Evolutionary conservation across 2,113 vertebrate species (phyloP).

Genomic region (Ciconia boyciana): DNA sequence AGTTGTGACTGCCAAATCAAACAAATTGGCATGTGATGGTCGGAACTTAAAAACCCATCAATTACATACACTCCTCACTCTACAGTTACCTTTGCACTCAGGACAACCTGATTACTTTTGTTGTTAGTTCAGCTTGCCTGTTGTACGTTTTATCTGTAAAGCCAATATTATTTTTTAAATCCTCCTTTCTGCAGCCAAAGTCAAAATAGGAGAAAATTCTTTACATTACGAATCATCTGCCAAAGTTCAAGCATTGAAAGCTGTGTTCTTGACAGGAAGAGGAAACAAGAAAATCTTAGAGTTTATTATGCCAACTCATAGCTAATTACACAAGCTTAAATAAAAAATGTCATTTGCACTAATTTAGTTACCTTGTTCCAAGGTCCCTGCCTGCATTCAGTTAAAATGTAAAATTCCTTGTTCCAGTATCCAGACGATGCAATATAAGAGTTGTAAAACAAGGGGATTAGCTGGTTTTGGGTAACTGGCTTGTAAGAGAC

Average conservation of each 20-base stretch:
- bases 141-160: background rate
- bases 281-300: background rate
- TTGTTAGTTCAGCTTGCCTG: background rate
- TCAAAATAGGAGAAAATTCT: background rate
- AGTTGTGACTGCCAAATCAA: constrained; percentile 20
- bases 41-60: background rate
- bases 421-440: background rate
- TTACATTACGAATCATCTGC: background rate
- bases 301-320: background rate
- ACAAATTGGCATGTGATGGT: background rate
- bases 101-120: background rate
- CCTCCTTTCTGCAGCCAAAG: background rate
- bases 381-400: background rate
- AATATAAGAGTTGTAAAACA: background rate
- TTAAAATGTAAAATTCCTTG: background rate
- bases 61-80: background rate
- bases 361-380: background rate
- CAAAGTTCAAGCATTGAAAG: background rate
- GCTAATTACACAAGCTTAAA: background rate
- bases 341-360: background rate
- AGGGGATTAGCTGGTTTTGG: background rate
- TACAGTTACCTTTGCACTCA: background rate
- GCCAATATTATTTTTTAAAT: background rate
- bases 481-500: background rate
- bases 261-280: background rate